phyloP scores from a whole-genome alignment of 2,113 vertebrate genomes.

The Theropithecus gelada region DNA sequence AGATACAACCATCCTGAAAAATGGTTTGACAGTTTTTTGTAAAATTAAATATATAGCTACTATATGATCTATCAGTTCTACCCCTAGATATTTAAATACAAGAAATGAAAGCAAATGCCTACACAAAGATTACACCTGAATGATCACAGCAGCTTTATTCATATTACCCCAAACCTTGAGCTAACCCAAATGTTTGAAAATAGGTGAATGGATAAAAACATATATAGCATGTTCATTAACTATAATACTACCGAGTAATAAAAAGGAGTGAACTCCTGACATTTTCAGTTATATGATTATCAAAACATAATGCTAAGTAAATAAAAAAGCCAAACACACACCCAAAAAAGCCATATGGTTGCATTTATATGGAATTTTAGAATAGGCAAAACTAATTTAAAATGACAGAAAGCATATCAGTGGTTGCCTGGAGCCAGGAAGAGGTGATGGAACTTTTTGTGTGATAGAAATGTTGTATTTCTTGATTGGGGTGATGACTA shows the following conservation, averaged over 20 bases:
- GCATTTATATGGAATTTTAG: slow-evolving; percentile 1
- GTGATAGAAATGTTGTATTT: background rate
- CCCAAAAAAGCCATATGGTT: background rate
- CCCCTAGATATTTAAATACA: background rate
- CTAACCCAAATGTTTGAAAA: background rate
- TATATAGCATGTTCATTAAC: background rate
- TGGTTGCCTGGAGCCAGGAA: background rate
- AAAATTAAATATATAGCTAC: background rate
- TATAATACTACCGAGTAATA: background rate
- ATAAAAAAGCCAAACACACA: background rate
- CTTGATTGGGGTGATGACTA: background rate
- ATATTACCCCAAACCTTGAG: background rate
- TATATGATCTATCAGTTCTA: background rate
- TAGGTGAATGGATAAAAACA: background rate
- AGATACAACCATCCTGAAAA: background rate
- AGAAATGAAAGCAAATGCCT: background rate
- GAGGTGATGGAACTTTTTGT: background rate
- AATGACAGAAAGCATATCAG: background rate
- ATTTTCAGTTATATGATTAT: background rate
- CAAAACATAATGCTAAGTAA: background rate
- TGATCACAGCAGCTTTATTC: background rate
- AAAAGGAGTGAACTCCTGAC: background rate
- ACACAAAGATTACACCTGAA: background rate
- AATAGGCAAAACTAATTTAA: slow-evolving; percentile 4
- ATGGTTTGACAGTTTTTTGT: background rate